Evolutionary conservation across 2,113 vertebrate genomes (phyloP), one percentile per base, ranked within the genome.

Genomic region (Pangasianodon hypophthalmus): DNA sequence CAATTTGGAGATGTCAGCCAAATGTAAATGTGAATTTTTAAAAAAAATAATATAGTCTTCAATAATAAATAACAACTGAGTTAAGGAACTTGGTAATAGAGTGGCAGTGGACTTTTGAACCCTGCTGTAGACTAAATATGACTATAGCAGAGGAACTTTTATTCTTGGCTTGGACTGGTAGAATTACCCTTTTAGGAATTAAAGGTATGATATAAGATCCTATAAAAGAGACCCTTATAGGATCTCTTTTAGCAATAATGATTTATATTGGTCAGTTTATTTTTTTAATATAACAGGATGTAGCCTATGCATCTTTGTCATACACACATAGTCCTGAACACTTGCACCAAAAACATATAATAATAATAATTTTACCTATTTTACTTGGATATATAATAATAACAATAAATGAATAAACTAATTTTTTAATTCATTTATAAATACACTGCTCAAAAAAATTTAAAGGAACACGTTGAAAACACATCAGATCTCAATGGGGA

Each of bases 81-180:
- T 77, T 46, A 24, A 48, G 46, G 24, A 50, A 29, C 75, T 29
- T 5, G 21, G 21, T 46, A 48, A 77, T 48, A 77, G 44, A 77
- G 24, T 79, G 9, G 9, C 4, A 50, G 75, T 79, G 75, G 44
- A 79, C 75, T 50, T 79, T 79, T 79, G 44, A 79, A 79, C 75
- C 24, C 46, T 29, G 44, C 46, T 79, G 46, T 90, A 71, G 91
- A 92, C 90, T 56, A 87, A 79, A 62, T 62, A 44, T 87, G 56
- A 64, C 62, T 62, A 79, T 46, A 32, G 14, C 8, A 32, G 4
- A 46, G 37, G 26, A 79, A 62, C 24, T 46, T 26, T 48, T 29
- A 32, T n/a, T 48, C 37, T 62, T 32, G 29, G 56, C 52, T 32
- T 62, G 16, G 52, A 19, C 7, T 62, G 29, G 44, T 69, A 69